Evolutionary conservation across 2,113 vertebrate species (phyloP), one percentile per base, ranked within the genome.

Genomic region (Rhinoderma darwinii): DNA sequence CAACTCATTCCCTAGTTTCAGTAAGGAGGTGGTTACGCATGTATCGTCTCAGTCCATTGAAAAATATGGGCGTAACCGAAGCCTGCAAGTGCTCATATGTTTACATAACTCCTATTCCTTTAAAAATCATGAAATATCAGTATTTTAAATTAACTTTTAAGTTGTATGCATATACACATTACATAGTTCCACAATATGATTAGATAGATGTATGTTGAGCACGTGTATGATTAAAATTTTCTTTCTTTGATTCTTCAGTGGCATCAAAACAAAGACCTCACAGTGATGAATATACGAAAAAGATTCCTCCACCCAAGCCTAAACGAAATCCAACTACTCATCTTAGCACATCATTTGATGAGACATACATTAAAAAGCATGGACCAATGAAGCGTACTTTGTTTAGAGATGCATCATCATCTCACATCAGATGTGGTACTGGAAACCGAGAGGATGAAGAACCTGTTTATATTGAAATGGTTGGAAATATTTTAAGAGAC

Each of bases 381-480:
- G 92, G 93, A 43, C 92, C 91, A 74, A 89, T 91, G 90, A 96
- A 95, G 91, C 90, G 94, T 5, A 88, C 90, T 0, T 95, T 96
- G 47, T 90, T 94, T 3, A 93, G 93, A 88, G 95, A 96, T 83
- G 92, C 94, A 32, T 94, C 96, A 0, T 93, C 95, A 0, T 96
- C 95, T 0, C 96, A 95, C 79, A 95, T 95, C 82, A 93, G 95
- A 90, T 96, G 94, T 89, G 95, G 95, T 0, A 91, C 93, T 50
- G 90, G 90, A 61, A 96, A 96, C 89, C 91, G 94, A 0, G 96
- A 97, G 1, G 96, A 98, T 20, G 95, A 97, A 39, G 98, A 99
- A 88, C 97, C 98, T 0, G 97, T 99, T 84, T 99, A 99, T 91
- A 99, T 99, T 27, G 97, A 99, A 94, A 99, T 99, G 98, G 97